phyloP scores from a whole-genome alignment of 2,888 invertebrate species.

The Chymomyza caudatula region DNA sequence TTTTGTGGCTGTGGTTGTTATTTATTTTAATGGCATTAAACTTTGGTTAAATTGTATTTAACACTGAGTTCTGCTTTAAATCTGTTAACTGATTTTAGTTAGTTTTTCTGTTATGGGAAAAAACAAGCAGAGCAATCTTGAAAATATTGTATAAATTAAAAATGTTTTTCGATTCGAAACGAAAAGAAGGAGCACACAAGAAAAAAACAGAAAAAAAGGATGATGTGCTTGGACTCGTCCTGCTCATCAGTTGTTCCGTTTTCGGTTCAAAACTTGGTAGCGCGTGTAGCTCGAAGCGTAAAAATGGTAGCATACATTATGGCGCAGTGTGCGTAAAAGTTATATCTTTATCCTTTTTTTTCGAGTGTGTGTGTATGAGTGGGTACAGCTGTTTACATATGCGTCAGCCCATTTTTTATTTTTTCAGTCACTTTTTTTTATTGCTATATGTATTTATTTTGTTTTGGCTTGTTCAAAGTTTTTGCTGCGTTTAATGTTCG shows the following conservation, averaged over 20 bases:
- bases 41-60: conserved; percentile 2
- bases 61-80: not conserved
- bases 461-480: not conserved
- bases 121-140: conserved; percentile 7
- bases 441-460: not conserved
- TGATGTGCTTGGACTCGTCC: not conserved
- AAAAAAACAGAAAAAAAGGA: conserved; percentile 4
- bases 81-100: conserved; percentile 10
- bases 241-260: not conserved
- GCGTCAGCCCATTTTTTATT: not conserved
- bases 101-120: not conserved
- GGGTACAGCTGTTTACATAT: not conserved
- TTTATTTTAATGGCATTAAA: not conserved
- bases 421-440: not conserved
- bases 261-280: not conserved
- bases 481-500: conserved; percentile 37
- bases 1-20: conserved; percentile 10
- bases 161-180: conserved; percentile 34
- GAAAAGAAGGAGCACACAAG: conserved; percentile 16
- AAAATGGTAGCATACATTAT: not conserved
- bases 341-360: conserved; percentile 13
- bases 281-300: not conserved
- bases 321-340: not conserved
- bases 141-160: conserved; percentile 12
- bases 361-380: not conserved